A percentile compares a stretch with the other conserved stretches of the same genome.
phyloP scores from a whole-genome alignment of 2,113 vertebrate genomes.

The Cheilinus undulatus region DNA sequence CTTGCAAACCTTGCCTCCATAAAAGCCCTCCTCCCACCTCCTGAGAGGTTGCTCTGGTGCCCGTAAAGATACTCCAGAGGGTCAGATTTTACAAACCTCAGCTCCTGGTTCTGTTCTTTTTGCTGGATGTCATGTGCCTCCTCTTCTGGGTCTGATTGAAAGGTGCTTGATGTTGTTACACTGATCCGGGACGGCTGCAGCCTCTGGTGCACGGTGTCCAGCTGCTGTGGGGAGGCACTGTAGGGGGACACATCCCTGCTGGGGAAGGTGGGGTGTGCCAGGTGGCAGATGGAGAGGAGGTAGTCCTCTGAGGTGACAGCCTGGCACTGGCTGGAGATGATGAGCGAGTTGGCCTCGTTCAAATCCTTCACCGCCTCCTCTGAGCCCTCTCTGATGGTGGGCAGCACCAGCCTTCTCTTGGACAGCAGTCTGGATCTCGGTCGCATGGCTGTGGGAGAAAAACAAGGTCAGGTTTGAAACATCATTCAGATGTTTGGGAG shows the following conservation, averaged over 20 bases:
- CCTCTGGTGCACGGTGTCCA: constrained; percentile 39
- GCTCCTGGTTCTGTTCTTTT: not conserved
- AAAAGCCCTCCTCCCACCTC: constrained; percentile 27
- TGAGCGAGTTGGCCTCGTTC: constrained; percentile 60
- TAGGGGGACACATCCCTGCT: constrained; percentile 50
- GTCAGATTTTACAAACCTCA: constrained; percentile 71
- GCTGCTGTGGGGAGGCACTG: constrained; percentile 34
- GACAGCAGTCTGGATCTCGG: constrained; percentile 80
- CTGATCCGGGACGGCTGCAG: constrained; percentile 37
- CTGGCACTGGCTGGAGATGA: constrained; percentile 43
- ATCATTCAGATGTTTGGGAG: not conserved
- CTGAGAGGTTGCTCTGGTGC: constrained; percentile 50
- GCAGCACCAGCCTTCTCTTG: constrained; percentile 81
- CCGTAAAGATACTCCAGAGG: constrained; percentile 86
- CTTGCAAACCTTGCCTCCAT: constrained; percentile 6
- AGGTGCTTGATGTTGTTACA: constrained; percentile 11
- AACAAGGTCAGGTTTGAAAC: constrained; percentile 3
- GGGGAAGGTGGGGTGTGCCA: constrained; percentile 86
- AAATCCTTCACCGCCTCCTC: constrained; percentile 82
- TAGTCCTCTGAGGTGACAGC: constrained; percentile 82
- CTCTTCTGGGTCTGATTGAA: not conserved
- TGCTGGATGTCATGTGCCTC: constrained; percentile 1
- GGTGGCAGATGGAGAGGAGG: constrained; percentile 90
- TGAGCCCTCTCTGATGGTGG: constrained; percentile 85
- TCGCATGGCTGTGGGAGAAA: constrained; percentile 84